Base-by-base conservation (phyloP, 2,113 vertebrate genomes). In the Clupea harengus region DNA sequence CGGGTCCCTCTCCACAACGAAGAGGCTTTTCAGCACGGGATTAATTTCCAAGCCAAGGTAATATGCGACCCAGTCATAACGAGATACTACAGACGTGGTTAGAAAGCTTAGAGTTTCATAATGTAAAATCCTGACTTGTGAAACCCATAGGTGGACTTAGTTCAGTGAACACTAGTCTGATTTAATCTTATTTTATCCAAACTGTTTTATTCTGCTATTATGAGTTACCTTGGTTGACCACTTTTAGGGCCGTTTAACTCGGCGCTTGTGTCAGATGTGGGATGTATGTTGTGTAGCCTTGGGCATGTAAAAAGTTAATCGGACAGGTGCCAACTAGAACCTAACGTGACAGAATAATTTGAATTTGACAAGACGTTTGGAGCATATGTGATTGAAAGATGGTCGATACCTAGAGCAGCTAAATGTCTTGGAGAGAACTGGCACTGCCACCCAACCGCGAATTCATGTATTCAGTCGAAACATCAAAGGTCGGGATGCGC, bases 41-140 rank as follows among this genome's bases (percentile, higher is more conserved):
- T 98, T 82, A 89, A 92, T 85, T 98, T 98, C 93, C 96, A 97
- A 95, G 97, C 97, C 91, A 97, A 98, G 97, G 97, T 98, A 93
- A 96, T 88, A 28, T 83, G 32, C 72, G 72, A 20, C 10, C 64
- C 64, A 67, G 25, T 28, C 6, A 67, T 10, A 32, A 32, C 28
- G 10, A 1, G 39, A 39, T 39, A 39, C 39, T 39, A 39, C 11
- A 10, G 64, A 32, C 32, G 64, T 32, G 72, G 28, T 39, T 44
- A 46, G 72, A 25, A 20, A 47, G 54, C 60, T 54, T 4, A 64
- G 72, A 39, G 28, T 44, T n/a, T n/a, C n/a, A n/a, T n/a, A n/a
- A n/a, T n/a, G n/a, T 72, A 81, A 84, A 87, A 87, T 75, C 50
- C 84, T 46, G 45, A 45, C 45, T 50, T 81, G 50, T n/a, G n/a